These are phyloP conservation scores for Leucosticte australis DNA, from an alignment of 2,113 vertebrate species.

Conservation along the genomic window DNA sequence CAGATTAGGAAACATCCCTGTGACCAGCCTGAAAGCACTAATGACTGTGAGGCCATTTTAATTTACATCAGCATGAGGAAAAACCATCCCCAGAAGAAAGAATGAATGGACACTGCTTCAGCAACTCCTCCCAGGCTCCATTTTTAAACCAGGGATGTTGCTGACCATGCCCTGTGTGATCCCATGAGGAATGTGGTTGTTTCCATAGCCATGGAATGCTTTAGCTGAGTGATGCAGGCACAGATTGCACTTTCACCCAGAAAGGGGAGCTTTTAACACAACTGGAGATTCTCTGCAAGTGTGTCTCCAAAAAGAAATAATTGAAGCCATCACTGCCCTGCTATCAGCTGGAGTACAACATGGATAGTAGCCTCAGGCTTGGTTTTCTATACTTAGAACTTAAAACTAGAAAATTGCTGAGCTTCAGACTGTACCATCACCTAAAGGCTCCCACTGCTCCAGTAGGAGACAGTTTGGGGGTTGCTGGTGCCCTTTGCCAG, in stretches of 20 bases:
- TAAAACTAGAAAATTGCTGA: not conserved
- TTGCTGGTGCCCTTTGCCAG: not conserved
- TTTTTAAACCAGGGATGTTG: not conserved
- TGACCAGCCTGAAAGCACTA: not conserved
- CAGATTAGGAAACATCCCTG: not conserved
- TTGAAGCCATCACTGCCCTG: not conserved
- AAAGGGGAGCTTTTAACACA: not conserved
- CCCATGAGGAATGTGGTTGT: not conserved
- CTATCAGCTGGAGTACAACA: not conserved
- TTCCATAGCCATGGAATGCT: not conserved
- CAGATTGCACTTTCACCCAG: not conserved
- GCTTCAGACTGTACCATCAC: not conserved
- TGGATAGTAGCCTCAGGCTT: not conserved
- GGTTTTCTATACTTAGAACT: not conserved
- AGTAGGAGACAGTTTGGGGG: not conserved
- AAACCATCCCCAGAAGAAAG: not conserved
- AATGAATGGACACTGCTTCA: not conserved
- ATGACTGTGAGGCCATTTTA: not conserved
- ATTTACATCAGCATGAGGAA: not conserved
- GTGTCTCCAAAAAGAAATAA: not conserved
- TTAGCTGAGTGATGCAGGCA: not conserved
- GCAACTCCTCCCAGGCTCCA: not conserved
- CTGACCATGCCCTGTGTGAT: not conserved
- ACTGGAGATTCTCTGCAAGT: not conserved
- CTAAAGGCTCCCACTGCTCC: not conserved